Percentiles rank a stretch among this genome's conserved stretches.
These are phyloP conservation scores for Rhynchonycteris naso DNA, from an alignment of 2,797 vertebrate species.

Conservation along the genomic window DNA sequence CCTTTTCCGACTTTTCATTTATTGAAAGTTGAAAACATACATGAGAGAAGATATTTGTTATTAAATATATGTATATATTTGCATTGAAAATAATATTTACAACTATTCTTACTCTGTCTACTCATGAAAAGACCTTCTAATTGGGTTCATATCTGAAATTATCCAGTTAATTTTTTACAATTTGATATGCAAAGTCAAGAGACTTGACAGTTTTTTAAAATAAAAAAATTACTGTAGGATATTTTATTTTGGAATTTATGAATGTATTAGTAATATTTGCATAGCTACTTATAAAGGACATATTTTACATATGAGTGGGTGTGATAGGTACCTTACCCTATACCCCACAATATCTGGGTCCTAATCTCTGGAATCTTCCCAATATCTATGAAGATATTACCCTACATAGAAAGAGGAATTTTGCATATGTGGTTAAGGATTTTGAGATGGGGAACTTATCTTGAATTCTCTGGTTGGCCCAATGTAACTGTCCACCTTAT, in stretches of 20 bases:
- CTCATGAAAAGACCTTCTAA: neutral
- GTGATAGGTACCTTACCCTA: neutral
- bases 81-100: neutral
- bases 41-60: neutral
- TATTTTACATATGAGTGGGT: neutral
- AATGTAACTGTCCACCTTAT: neutral
- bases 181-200: neutral
- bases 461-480: neutral
- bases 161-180: neutral
- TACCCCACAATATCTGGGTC: neutral
- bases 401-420: neutral
- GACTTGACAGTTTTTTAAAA: neutral
- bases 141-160: neutral
- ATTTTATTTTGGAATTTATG: slow-evolving; percentile 14
- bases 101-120: neutral
- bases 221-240: neutral
- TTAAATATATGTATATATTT: neutral
- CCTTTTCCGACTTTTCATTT: neutral
- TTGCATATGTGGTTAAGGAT: neutral
- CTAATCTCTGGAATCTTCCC: neutral
- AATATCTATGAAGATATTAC: neutral
- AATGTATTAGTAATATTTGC: neutral
- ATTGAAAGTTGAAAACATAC: neutral
- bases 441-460: neutral
- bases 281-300: neutral